These are phyloP conservation scores for Cremastinae sp. DNA, from an alignment of 2,888 invertebrate genomes.

Conservation along the genomic window DNA sequence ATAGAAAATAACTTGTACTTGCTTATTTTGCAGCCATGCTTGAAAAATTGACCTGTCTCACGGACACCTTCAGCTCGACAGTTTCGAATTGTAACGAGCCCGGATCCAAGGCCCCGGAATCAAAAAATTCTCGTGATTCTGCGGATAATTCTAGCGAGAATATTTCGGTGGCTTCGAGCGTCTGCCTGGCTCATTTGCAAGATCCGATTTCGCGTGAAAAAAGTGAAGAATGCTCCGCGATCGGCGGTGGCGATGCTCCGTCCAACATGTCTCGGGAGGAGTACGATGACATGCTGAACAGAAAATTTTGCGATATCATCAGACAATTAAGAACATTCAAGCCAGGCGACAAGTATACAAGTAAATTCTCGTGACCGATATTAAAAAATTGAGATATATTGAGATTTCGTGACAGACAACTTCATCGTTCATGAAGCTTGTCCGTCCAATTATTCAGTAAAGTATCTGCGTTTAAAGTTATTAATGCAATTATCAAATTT, in stretches of 20 bases:
- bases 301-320: too few relatives aligned
- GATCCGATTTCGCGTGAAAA: conserved; percentile 41
- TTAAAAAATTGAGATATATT: too few relatives aligned
- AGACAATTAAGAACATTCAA: too few relatives aligned
- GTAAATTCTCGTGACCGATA: too few relatives aligned
- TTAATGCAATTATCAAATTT: too few relatives aligned
- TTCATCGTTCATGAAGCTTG: too few relatives aligned
- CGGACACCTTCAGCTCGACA: conserved; percentile 65
- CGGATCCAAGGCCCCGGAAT: conserved; percentile 28
- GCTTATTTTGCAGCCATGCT: conserved; percentile 69
- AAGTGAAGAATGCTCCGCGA: conserved; percentile 65
- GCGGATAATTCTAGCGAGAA: conserved; percentile 43
- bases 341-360: too few relatives aligned
- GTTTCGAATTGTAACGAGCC: not conserved
- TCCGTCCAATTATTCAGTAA: too few relatives aligned
- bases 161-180: conserved; percentile 43
- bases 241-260: conserved; percentile 72
- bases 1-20: too few relatives aligned
- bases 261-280: conserved; percentile 64
- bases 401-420: too few relatives aligned
- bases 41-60: conserved; percentile 69
- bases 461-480: too few relatives aligned
- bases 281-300: too few relatives aligned
- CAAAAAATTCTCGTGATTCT: conserved; percentile 26
- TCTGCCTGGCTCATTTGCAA: conserved; percentile 50